These are phyloP conservation scores for Atractosteus spatula DNA, from an alignment of 2,113 vertebrate species.

Conservation along the genomic window DNA sequence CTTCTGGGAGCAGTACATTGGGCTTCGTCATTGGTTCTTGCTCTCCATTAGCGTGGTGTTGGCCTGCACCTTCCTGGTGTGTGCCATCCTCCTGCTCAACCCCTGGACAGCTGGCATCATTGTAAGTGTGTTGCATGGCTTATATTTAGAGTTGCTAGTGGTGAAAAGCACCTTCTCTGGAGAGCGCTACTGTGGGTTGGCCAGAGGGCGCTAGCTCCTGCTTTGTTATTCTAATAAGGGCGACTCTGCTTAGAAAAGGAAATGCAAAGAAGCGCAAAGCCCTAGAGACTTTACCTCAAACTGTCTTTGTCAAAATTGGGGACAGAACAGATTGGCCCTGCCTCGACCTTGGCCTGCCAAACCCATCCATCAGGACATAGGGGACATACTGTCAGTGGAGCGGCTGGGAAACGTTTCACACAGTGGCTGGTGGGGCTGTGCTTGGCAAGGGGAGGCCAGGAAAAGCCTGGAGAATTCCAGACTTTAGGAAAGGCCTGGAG, in stretches of 20 bases:
- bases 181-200: constrained; percentile 40
- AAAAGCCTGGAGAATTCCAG: neutral
- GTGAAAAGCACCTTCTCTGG: constrained; percentile 38
- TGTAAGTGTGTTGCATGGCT: constrained; percentile 70
- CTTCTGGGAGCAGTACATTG: constrained; percentile 98
- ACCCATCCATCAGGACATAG: constrained; percentile 66
- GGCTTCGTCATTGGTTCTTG: constrained; percentile 95
- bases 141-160: no score
- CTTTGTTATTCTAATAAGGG: constrained; percentile 70
- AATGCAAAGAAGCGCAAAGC: constrained; percentile 65
- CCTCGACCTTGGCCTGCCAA: constrained; percentile 68
- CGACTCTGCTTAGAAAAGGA: constrained; percentile 58
- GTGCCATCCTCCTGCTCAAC: constrained; percentile 95
- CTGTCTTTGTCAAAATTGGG: constrained; percentile 50
- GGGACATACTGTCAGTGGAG: constrained; percentile 47
- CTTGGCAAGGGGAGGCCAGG: constrained; percentile 34
- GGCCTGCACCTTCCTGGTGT: constrained; percentile 94
- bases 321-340: constrained; percentile 66
- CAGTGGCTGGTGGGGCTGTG: constrained; percentile 50
- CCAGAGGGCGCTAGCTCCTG: constrained; percentile 32
- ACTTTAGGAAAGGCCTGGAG: no score
- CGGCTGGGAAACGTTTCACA: constrained; percentile 62
- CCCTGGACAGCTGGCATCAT: constrained; percentile 98
- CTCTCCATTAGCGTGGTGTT: constrained; percentile 95
- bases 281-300: constrained; percentile 65